Conservation (phyloP, 2,888 invertebrate species). For the Zele albiditarsus region DNA sequence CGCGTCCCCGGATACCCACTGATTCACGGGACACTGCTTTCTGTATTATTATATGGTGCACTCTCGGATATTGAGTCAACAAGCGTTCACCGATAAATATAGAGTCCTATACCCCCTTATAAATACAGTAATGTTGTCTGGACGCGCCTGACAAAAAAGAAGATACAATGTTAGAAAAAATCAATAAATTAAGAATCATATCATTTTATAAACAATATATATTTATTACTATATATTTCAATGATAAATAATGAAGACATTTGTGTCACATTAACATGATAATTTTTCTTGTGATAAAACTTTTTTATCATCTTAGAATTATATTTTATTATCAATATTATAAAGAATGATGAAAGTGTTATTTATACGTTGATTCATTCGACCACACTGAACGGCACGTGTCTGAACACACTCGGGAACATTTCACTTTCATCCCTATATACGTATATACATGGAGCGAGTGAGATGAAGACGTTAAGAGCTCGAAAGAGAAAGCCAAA, state of each 20-base stretch:
- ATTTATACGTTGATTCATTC: too few relatives aligned
- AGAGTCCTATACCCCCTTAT: background rate
- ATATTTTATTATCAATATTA: too few relatives aligned
- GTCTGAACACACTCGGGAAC: slow-evolving; percentile 20
- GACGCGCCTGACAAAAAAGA: too few relatives aligned
- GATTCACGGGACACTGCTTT: slow-evolving; percentile 36
- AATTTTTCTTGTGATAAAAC: too few relatives aligned
- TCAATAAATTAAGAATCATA: too few relatives aligned
- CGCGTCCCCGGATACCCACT: slow-evolving; percentile 40
- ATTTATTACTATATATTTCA: too few relatives aligned
- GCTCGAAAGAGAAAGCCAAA: slow-evolving; percentile 21
- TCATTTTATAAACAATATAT: too few relatives aligned
- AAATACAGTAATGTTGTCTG: too few relatives aligned
- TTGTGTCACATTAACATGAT: too few relatives aligned
- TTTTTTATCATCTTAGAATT: too few relatives aligned
- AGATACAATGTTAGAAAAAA: slow-evolving; percentile 4
- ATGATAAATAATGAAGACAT: too few relatives aligned
- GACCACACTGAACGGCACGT: background rate
- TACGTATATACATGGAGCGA: slow-evolving; percentile 28
- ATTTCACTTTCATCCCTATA: slow-evolving; percentile 55
- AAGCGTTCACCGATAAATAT: slow-evolving; percentile 13
- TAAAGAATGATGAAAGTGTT: too few relatives aligned
- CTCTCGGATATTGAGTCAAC: slow-evolving; percentile 33
- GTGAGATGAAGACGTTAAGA: slow-evolving; percentile 8
- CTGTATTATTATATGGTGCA: slow-evolving; percentile 31